phyloP scores from a whole-genome alignment of 2,797 vertebrate species.

The Syngnathus rostellatus region DNA sequence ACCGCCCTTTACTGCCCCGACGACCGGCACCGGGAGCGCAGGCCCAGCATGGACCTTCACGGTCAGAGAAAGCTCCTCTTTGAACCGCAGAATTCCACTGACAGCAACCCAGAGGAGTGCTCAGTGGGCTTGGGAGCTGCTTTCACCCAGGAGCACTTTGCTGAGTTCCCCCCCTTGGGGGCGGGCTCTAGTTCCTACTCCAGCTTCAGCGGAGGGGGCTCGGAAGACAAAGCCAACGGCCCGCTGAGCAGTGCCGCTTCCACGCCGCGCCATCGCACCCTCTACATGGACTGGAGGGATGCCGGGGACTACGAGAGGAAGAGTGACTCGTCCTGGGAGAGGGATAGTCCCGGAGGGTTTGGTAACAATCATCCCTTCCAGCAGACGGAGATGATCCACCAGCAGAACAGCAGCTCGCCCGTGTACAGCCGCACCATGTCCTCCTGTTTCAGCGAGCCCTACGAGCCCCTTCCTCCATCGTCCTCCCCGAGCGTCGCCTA shows the following conservation, averaged over 20 bases:
- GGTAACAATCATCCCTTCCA: slow-evolving; percentile 72
- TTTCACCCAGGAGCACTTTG: slow-evolving; percentile 83
- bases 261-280: slow-evolving; percentile 81
- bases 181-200: slow-evolving; percentile 92
- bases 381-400: slow-evolving; percentile 74
- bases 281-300: slow-evolving; percentile 87
- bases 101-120: slow-evolving; percentile 84
- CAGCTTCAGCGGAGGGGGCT: slow-evolving; percentile 86
- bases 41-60: slow-evolving; percentile 84
- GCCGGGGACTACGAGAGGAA: slow-evolving; percentile 83
- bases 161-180: slow-evolving; percentile 78
- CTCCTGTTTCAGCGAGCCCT: slow-evolving; percentile 84
- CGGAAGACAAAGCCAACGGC: slow-evolving; percentile 82
- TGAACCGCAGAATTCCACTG: slow-evolving; percentile 83
- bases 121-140: slow-evolving; percentile 72
- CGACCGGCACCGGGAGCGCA: slow-evolving; percentile 75
- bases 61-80: slow-evolving; percentile 74
- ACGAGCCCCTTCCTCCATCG: slow-evolving; percentile 71
- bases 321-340: slow-evolving; percentile 80
- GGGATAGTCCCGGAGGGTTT: slow-evolving; percentile 78
- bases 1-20: slow-evolving; percentile 90
- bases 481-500: slow-evolving; percentile 83
- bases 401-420: slow-evolving; percentile 74
- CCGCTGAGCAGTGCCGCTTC: slow-evolving; percentile 83
- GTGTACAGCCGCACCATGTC: slow-evolving; percentile 85